phyloP scores from a whole-genome alignment of 1,140 invertebrate genomes.

The Cydia fagiglandana region DNA sequence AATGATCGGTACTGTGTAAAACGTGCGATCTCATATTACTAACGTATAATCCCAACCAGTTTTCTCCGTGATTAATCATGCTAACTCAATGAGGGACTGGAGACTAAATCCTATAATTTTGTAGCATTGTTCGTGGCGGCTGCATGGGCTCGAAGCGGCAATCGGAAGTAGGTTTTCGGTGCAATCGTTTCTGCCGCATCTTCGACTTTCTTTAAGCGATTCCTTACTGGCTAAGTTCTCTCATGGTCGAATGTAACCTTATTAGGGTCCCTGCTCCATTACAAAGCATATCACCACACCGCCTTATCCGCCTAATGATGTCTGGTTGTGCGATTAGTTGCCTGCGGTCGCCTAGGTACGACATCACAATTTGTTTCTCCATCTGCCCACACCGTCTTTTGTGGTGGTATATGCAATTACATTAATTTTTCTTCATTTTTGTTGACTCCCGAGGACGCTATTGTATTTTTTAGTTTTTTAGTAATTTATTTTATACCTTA shows the following conservation, averaged over 20 bases:
- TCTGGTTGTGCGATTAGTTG: slow-evolving; percentile 24
- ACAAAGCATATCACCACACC: slow-evolving; percentile 1
- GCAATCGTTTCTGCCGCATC: slow-evolving; percentile 59
- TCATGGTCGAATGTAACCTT: not conserved
- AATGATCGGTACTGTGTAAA: slow-evolving; percentile 54
- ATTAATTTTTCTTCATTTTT: slow-evolving; percentile 49
- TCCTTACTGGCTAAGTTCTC: not conserved
- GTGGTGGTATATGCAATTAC: slow-evolving; percentile 61
- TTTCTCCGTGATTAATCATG: slow-evolving; percentile 72
- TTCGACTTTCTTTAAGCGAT: slow-evolving; percentile 50
- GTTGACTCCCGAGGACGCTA: slow-evolving; percentile 46
- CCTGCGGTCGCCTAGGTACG: slow-evolving; percentile 50
- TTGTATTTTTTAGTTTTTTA: slow-evolving; percentile 38
- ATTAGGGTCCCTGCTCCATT: slow-evolving; percentile 11
- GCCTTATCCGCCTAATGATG: slow-evolving; percentile 25
- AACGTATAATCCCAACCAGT: slow-evolving; percentile 59
- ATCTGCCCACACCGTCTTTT: slow-evolving; percentile 56
- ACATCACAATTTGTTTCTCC: slow-evolving; percentile 66
- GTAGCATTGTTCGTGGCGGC: slow-evolving; percentile 63
- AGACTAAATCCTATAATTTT: slow-evolving; percentile 71
- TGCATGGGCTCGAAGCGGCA: slow-evolving; percentile 47
- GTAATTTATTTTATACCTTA: slow-evolving; percentile 53
- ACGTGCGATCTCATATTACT: slow-evolving; percentile 59
- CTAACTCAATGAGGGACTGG: slow-evolving; percentile 63
- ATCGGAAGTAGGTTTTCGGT: slow-evolving; percentile 72